Evolutionary conservation across 2,888 invertebrate genomes (phyloP).

Genomic region (Polydrusus tereticollis): DNA sequence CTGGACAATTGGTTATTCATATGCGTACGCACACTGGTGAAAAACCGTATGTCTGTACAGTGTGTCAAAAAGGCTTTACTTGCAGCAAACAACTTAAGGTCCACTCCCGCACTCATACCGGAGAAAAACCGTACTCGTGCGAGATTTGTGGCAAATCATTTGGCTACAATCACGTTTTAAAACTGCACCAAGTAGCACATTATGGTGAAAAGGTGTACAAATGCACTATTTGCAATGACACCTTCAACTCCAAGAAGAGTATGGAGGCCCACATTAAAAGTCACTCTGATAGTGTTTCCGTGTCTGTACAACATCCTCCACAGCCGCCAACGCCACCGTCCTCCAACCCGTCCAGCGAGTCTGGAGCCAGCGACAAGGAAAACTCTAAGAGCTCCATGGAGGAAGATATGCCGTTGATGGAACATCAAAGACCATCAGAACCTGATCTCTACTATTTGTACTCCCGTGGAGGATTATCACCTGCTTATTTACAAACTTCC

Average conservation of each 20-base stretch:
- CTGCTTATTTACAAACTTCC: slow-evolving; percentile 51
- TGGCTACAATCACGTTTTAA: slow-evolving; percentile 92
- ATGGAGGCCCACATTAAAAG: slow-evolving; percentile 91
- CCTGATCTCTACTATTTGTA: slow-evolving; percentile 58
- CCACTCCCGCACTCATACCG: slow-evolving; percentile 91
- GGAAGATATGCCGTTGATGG: slow-evolving; percentile 23
- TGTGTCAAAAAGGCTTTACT: slow-evolving; percentile 92
- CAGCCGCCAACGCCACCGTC: slow-evolving; percentile 62
- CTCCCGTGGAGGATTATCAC: slow-evolving; percentile 58
- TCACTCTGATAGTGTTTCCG: slow-evolving; percentile 72
- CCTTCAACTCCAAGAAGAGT: slow-evolving; percentile 90
- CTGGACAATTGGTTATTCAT: slow-evolving; percentile 91
- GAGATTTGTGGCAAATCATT: slow-evolving; percentile 92
- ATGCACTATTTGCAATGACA: slow-evolving; percentile 91
- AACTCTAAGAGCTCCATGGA: slow-evolving; percentile 59
- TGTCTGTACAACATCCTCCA: slow-evolving; percentile 68
- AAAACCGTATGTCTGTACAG: slow-evolving; percentile 84
- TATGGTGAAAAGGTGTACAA: slow-evolving; percentile 94
- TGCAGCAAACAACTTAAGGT: slow-evolving; percentile 93
- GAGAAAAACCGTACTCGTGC: slow-evolving; percentile 91
- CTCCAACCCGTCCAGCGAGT: slow-evolving; percentile 64
- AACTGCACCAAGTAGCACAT: slow-evolving; percentile 87
- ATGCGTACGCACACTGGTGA: slow-evolving; percentile 90
- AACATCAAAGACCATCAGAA: slow-evolving; percentile 52
- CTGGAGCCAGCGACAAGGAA: slow-evolving; percentile 68